Conservation (phyloP, 2,113 vertebrate genomes). For the Grallaria varia region DNA sequence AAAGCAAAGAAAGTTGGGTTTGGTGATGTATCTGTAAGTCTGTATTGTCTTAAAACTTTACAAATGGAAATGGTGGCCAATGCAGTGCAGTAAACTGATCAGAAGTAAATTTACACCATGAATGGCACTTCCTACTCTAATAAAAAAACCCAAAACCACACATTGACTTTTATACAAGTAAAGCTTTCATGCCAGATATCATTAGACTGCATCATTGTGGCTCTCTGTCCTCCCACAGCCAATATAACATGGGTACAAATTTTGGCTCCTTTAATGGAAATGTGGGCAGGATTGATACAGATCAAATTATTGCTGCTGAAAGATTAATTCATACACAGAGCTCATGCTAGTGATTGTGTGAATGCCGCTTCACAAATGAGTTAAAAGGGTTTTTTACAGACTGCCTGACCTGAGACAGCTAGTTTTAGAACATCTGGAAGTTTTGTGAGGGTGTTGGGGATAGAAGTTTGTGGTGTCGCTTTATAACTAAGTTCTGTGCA, state of each 20-base stretch:
- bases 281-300: neutral
- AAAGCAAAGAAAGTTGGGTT: neutral
- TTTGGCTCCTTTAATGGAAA: neutral
- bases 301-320: neutral
- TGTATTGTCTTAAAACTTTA: neutral
- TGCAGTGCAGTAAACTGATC: neutral
- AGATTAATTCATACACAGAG: neutral
- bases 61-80: rapidly evolving
- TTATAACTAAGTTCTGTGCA: neutral
- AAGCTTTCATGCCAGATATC: neutral
- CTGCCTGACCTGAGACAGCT: neutral
- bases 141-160: neutral
- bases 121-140: neutral
- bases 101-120: neutral
- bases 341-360: neutral
- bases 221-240: neutral
- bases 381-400: neutral
- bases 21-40: neutral
- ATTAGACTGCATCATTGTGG: neutral
- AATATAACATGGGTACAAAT: neutral
- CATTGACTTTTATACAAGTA: neutral
- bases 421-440: neutral
- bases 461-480: neutral
- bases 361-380: neutral
- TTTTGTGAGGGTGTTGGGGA: neutral